Evolutionary conservation across 64 coral and sea anemone genomes (phyloP), one percentile per base, ranked within the genome.

Genomic region (Porites lutea): DNA sequence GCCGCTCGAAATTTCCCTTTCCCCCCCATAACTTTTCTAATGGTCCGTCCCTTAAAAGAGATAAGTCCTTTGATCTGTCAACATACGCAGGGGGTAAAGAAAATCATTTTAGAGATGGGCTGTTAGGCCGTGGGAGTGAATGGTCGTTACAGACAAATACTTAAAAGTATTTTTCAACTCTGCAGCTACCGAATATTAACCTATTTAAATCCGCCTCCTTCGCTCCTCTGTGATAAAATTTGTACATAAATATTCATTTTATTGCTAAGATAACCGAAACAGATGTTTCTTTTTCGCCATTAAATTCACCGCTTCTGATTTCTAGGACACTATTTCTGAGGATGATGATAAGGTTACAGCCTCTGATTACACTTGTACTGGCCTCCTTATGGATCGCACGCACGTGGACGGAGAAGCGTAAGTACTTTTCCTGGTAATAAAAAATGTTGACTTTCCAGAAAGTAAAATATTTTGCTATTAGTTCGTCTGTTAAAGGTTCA

Each of bases 221-320:
- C 13, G n/a, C 52, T 55, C 10, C 0, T 8, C 4, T 84, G 16
- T 47, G 48, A 48, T 69, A 84, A 18, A 65, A 0, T 43, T 43
- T 47, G 6, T 15, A 65, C 52, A 81, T 82, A 82, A 68, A 63
- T 68, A 84, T 84, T 84, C 81, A 68, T 82, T 44, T 65, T 8
- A 65, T 82, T 82, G 62, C 15, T 68, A 49, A 15, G 48, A 68
- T 69, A 84, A 52, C 19, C 16, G 55, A 11, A 11, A 7, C 44
- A 68, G 62, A 61, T 68, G 81, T 19, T 68, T 37, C 1, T 37
- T 37, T 65, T 6, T 48, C 16, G 4, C 15, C 6, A 78, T 49
- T 46, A 19, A 76, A 76, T 78, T 57, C 49, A 57, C 52, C 48
- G 8, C n/a, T 18, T 68, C 69, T 51, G 4, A 52, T 14, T 68